Conservation (phyloP, 2,113 vertebrate species). For the Passer montanus region DNA sequence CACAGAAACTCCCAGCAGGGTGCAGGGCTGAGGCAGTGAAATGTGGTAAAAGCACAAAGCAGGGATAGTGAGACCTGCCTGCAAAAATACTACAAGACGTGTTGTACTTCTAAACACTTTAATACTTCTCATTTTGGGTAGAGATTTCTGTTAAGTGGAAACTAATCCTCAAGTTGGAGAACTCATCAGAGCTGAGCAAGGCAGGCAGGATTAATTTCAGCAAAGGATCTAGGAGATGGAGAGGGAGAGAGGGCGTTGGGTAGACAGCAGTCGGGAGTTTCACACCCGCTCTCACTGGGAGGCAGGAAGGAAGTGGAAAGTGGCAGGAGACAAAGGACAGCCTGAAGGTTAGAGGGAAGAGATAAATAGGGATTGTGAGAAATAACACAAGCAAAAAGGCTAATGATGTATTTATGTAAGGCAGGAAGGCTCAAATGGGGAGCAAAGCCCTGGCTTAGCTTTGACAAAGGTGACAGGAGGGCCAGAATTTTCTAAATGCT, state of each 20-base stretch:
- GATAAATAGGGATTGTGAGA: constrained; percentile 59
- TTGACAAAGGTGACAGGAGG: not conserved
- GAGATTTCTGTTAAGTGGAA: not conserved
- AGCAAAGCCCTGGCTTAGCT: not conserved
- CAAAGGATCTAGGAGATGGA: not conserved
- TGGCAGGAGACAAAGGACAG: constrained; percentile 44
- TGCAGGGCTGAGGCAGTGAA: not conserved
- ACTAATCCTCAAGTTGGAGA: not conserved
- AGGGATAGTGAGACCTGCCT: not conserved
- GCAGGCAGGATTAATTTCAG: not conserved
- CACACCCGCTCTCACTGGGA: not conserved
- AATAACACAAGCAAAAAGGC: constrained; percentile 14
- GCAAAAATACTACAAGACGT: not conserved
- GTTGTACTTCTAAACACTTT: not conserved
- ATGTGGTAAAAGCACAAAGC: not conserved
- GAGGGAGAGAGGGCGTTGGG: not conserved
- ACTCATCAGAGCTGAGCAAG: not conserved
- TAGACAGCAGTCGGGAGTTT: not conserved
- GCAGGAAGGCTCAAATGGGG: not conserved
- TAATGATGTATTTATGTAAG: constrained; percentile 12
- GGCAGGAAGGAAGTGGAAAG: constrained; percentile 53
- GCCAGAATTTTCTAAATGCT: not conserved
- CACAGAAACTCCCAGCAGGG: not conserved
- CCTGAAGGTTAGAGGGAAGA: not conserved
- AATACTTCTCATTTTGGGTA: not conserved